These are phyloP conservation scores for Hirundichthys speculiger DNA, from an alignment of 2,113 vertebrate genomes.

Conservation along the genomic window DNA sequence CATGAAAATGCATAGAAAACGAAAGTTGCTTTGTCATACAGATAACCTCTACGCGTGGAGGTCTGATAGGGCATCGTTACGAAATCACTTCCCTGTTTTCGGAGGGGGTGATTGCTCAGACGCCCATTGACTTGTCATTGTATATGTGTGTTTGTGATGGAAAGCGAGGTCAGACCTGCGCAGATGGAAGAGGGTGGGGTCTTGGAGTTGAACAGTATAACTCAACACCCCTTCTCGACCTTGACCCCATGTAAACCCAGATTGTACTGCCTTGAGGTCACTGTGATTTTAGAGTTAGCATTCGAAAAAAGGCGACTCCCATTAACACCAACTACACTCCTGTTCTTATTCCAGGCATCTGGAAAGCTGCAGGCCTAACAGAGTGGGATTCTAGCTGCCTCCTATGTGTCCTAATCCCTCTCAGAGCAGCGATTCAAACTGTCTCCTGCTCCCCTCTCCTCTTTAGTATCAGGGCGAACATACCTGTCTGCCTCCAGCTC, in stretches of 20 bases:
- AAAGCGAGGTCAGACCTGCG: constrained; percentile 63
- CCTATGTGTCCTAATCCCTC: constrained; percentile 46
- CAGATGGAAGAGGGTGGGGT: constrained; percentile 62
- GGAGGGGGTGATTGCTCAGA: constrained; percentile 31
- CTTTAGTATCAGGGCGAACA: constrained; percentile 46
- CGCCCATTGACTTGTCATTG: constrained; percentile 34
- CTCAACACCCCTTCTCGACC: constrained; percentile 49
- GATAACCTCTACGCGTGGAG: constrained; percentile 70
- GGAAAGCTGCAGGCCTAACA: constrained; percentile 50
- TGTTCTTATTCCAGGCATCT: constrained; percentile 46
- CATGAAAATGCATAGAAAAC: constrained; percentile 74
- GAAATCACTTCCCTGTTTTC: constrained; percentile 64
- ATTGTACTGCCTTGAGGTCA: constrained; percentile 33
- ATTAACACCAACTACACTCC: constrained; percentile 6
- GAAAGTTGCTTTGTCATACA: constrained; percentile 77
- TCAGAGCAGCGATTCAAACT: constrained; percentile 48
- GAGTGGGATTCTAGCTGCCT: constrained; percentile 33
- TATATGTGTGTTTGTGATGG: constrained; percentile 54
- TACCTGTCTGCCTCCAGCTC: constrained; percentile 54
- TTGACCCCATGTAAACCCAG: constrained; percentile 55
- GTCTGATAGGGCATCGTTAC: constrained; percentile 63
- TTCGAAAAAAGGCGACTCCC: too few species aligned
- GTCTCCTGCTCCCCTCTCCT: constrained; percentile 48
- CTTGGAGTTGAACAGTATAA: constrained; percentile 36
- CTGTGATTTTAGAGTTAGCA: constrained; percentile 28